phyloP scores from a whole-genome alignment of 1,140 invertebrate species.

The Lepidurus packardi region DNA sequence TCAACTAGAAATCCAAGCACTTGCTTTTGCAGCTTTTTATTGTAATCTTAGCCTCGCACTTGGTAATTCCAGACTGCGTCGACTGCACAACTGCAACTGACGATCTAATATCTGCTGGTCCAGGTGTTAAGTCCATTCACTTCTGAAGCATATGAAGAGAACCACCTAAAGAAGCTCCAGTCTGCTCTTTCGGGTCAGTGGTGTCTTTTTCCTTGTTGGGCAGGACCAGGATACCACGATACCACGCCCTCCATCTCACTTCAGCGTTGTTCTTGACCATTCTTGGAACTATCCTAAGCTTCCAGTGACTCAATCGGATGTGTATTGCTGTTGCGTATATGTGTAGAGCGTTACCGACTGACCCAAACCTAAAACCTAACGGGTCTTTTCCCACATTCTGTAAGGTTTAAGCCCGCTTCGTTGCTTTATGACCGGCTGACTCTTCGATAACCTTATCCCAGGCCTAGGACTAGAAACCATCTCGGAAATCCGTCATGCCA shows the following conservation, averaged over 20 bases:
- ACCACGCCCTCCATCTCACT: not conserved
- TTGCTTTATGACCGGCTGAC: not conserved
- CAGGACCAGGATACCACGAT: not conserved
- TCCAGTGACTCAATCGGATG: not conserved
- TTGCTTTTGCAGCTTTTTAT: not conserved
- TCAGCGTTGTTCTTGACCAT: not conserved
- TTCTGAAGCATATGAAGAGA: not conserved
- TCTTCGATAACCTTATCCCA: slow-evolving; percentile 1
- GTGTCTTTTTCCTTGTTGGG: slow-evolving; percentile 21
- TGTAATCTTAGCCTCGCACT: not conserved
- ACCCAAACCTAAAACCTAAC: slow-evolving; percentile 14
- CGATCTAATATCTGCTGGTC: not conserved
- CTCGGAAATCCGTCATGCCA: not conserved
- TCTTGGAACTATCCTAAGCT: not conserved
- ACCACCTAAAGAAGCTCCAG: not conserved
- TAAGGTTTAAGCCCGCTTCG: not conserved
- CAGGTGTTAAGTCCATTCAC: slow-evolving; percentile 12
- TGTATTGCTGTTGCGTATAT: not conserved
- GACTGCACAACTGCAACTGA: slow-evolving; percentile 1
- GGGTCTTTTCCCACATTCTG: slow-evolving; percentile 9
- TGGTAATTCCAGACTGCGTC: not conserved
- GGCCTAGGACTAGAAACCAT: not conserved
- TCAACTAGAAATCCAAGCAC: not conserved
- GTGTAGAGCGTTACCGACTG: slow-evolving; percentile 6
- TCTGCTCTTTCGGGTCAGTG: slow-evolving; percentile 13